Percentiles rank a stretch among this genome's conserved stretches.
Evolutionary conservation across 2,888 invertebrate genomes (phyloP).

Genomic region (Caenorhabditis wallacei): DNA sequence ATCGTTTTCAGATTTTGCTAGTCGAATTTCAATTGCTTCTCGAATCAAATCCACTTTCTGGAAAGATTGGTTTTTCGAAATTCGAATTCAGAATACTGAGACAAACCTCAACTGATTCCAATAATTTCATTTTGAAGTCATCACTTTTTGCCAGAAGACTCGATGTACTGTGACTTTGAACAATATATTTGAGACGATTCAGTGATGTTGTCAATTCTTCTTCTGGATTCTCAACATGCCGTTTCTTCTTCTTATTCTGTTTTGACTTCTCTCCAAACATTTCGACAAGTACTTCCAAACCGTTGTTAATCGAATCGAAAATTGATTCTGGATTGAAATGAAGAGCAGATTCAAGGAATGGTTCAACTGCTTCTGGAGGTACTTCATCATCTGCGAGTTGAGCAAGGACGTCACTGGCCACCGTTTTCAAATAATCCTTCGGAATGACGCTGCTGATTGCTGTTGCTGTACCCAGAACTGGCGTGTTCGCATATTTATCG

Average conservation of each 20-base stretch:
- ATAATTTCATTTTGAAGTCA: constrained; percentile 1
- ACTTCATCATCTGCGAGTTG: constrained; percentile 55
- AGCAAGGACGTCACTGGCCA: constrained; percentile 31
- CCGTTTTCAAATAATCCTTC: constrained; percentile 46
- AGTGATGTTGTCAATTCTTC: constrained; percentile 34
- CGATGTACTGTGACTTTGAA: constrained; percentile 35
- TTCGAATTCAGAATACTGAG: background rate
- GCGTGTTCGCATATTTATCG: constrained; percentile 50
- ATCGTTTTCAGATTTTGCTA: constrained; percentile 20
- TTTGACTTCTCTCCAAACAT: constrained; percentile 25
- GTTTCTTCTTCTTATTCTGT: constrained; percentile 28
- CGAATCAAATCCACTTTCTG: constrained; percentile 50
- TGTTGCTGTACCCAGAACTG: constrained; percentile 54
- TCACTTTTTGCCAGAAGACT: constrained; percentile 32
- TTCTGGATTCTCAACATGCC: constrained; percentile 26
- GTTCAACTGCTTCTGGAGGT: constrained; percentile 52
- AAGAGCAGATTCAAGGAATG: constrained; percentile 58
- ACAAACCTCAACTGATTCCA: constrained; percentile 8
- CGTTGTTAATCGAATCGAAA: constrained; percentile 48
- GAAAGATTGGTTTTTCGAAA: background rate
- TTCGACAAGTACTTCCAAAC: constrained; percentile 21
- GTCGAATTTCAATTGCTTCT: constrained; percentile 46
- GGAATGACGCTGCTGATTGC: constrained; percentile 58
- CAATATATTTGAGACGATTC: constrained; percentile 18
- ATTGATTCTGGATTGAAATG: constrained; percentile 53